phyloP scores from a whole-genome alignment of 2,797 vertebrate genomes.

The Rhabdophis nuchalis region DNA sequence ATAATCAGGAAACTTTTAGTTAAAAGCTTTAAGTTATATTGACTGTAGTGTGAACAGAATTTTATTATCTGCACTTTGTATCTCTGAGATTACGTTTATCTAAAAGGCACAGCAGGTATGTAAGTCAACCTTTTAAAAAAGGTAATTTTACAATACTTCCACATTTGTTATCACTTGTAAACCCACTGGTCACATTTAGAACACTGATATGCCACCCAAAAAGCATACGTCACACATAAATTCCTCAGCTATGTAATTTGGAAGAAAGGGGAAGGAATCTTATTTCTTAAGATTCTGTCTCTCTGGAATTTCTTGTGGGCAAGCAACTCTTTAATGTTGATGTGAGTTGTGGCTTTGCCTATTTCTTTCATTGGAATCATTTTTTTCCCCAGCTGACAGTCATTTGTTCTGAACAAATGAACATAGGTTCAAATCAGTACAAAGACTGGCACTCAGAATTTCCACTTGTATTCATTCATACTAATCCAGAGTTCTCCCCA shows the following conservation, averaged over 20 bases:
- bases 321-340: neutral
- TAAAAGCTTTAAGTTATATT: constrained; percentile 1
- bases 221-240: too few species aligned
- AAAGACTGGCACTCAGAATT: neutral
- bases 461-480: neutral
- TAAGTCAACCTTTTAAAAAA: neutral
- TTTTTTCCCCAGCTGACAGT: neutral
- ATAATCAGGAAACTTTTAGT: neutral
- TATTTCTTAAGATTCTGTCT: neutral
- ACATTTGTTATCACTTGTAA: neutral
- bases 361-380: neutral
- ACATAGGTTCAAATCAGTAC: neutral
- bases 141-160: neutral
- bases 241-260: neutral
- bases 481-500: neutral
- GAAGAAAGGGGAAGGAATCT: neutral
- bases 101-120: neutral
- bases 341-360: neutral
- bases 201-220: neutral
- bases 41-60: constrained; percentile 14
- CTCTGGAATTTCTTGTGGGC: neutral
- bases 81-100: constrained; percentile 7
- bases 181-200: neutral
- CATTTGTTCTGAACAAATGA: neutral
- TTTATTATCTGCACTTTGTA: neutral